Percentiles rank a stretch among this genome's conserved stretches.
Conservation (phyloP, 1,140 invertebrate genomes). For the Epicauta chinensis region DNA sequence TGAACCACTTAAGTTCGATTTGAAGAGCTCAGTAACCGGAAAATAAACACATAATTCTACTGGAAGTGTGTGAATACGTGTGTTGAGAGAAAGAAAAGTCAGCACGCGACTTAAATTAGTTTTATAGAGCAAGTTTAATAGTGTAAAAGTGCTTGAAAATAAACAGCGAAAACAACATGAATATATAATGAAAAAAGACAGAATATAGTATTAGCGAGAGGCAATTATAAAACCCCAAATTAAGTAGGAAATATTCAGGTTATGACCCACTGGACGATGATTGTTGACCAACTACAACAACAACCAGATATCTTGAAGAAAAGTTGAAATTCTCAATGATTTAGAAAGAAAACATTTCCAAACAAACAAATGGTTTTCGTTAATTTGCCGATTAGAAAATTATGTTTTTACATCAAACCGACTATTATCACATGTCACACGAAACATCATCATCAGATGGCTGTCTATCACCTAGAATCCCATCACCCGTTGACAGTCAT, state of each 20-base stretch:
- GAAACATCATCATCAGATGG: slow-evolving; percentile 33
- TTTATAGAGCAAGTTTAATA: too few species aligned
- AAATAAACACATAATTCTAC: slow-evolving; percentile 7
- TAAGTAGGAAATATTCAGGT: neutral
- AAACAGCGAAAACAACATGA: too few species aligned
- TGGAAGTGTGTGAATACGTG: neutral
- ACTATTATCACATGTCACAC: slow-evolving; percentile 24
- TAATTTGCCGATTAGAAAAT: neutral
- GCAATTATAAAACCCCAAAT: too few species aligned
- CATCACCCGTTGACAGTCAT: slow-evolving; percentile 32
- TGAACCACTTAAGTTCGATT: slow-evolving; percentile 6
- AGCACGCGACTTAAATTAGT: too few species aligned
- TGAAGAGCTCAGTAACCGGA: slow-evolving; percentile 1
- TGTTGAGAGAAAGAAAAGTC: too few species aligned
- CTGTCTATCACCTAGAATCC: slow-evolving; percentile 34
- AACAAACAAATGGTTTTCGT: neutral
- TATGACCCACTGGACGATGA: neutral
- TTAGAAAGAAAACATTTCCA: neutral
- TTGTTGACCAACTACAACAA: neutral
- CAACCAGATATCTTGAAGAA: neutral
- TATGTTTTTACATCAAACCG: slow-evolving; percentile 26
- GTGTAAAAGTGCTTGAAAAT: too few species aligned
- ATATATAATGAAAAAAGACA: too few species aligned
- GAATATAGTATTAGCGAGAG: too few species aligned
- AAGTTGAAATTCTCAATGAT: neutral